Evolutionary conservation across 92 coral and sea anemone species (phyloP), one percentile per base, ranked within the genome.

Genomic region (Zoanthus sociatus): DNA sequence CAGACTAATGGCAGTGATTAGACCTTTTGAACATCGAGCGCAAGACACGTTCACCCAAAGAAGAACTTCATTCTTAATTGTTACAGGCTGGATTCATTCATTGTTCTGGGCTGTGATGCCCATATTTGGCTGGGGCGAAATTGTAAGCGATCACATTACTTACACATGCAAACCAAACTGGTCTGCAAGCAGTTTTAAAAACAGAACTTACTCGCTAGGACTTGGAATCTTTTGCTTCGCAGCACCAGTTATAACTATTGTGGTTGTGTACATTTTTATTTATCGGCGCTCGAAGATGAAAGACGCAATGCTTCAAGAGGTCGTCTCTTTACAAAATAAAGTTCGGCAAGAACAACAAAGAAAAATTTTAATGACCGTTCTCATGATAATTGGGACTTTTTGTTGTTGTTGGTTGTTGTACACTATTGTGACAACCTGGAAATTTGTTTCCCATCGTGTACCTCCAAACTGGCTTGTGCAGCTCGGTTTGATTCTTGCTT

Each of bases 111-210:
- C 93, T 33, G 94, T 88, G 78, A 91, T 92, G 58, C 98, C 98
- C 55, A 16, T 91, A 12, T 86, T 81, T 74, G 98, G 98, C 55
- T 94, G 98, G 98, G 98, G 98, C 68, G 96, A 93, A 86, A 89
- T 94, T 50, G 79, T 93, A 5, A 77, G 89, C 30, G 98, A 94
- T 48, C 73, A 87, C 3, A 87, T 85, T 14, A 94, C 98, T 53
- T 84, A 86, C 87, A 69, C 98, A 16, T 94, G 98, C 89, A 94
- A 94, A 76, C 98, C 98, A 17, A 91, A 94, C 89, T 94, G 98
- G 98, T 87, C 94, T 73, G 95, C 98, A 33, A 51, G 72, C 16
- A 89, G 91, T 20, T 69, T 93, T 9, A 76, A 63, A 54, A 87
- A 93, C 87, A 82, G 78, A 47, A 83, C 82, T 33, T 94, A 91